These are phyloP conservation scores for Pedetes capensis DNA, from an alignment of 2,113 vertebrate species.

Conservation along the genomic window DNA sequence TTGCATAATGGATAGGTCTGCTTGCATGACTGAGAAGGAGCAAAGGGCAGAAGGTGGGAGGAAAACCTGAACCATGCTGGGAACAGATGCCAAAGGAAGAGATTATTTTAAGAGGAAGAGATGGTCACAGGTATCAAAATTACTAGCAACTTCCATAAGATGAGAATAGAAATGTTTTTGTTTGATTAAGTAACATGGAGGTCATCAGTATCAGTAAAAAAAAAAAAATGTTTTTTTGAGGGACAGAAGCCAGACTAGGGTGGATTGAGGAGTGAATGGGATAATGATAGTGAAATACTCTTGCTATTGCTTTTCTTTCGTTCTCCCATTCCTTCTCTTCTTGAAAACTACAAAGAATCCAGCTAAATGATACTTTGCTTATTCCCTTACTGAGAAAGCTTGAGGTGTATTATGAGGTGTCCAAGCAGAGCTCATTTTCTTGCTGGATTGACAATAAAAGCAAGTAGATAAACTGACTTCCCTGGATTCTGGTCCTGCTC, in stretches of 20 bases:
- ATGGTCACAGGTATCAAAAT: neutral
- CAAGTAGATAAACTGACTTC: neutral
- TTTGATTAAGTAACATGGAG: neutral
- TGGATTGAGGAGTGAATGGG: neutral
- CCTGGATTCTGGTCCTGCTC: neutral
- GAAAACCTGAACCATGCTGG: neutral
- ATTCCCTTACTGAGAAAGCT: neutral
- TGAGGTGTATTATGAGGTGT: neutral
- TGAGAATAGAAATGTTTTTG: neutral
- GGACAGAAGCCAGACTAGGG: neutral
- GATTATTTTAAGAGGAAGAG: slow-evolving; percentile 1
- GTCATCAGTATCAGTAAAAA: neutral
- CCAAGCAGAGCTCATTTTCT: neutral
- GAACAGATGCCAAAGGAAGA: neutral
- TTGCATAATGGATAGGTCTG: neutral
- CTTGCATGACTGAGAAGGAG: neutral
- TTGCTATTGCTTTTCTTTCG: neutral
- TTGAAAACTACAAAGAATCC: neutral
- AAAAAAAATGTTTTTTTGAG: neutral
- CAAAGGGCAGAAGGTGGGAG: neutral
- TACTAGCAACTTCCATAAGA: neutral
- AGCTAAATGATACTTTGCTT: neutral
- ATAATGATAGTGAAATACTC: neutral
- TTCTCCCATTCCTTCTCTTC: neutral
- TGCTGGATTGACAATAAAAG: neutral